These are phyloP conservation scores for Mythimna loreyi DNA, from an alignment of 2,888 invertebrate species.

Conservation along the genomic window DNA sequence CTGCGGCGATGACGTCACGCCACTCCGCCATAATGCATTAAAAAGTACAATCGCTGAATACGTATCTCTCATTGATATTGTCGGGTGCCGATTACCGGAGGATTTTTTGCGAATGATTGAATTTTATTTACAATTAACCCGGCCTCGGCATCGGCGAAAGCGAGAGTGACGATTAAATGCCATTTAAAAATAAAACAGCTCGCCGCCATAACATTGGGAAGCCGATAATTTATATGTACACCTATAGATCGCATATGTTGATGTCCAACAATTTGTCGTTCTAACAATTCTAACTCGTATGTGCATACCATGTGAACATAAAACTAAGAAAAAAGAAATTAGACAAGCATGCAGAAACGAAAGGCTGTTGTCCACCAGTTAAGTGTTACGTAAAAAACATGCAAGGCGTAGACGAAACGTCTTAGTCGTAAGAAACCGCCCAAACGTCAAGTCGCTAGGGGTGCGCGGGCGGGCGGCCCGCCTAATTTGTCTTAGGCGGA, in stretches of 20 bases:
- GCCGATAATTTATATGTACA: conserved; percentile 75
- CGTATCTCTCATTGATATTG: conserved; percentile 86
- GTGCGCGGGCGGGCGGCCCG: conserved; percentile 81
- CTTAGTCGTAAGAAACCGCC: conserved; percentile 84
- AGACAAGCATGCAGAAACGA: background rate
- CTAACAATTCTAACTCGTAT: conserved; percentile 27
- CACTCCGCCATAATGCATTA: conserved; percentile 67
- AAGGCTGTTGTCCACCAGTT: conserved; percentile 4
- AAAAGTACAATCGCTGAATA: conserved; percentile 72
- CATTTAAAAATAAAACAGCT: conserved; percentile 90
- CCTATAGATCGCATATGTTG: conserved; percentile 36
- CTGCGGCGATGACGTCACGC: conserved; percentile 65
- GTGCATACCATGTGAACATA: background rate
- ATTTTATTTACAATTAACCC: conserved; percentile 91
- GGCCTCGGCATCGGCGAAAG: conserved; percentile 84
- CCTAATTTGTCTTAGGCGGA: conserved; percentile 91
- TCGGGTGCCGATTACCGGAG: conserved; percentile 84
- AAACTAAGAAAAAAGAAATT: background rate
- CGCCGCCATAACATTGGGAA: conserved; percentile 82
- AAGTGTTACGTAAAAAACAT: conserved; percentile 56
- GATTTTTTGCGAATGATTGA: conserved; percentile 90
- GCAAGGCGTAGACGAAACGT: conserved; percentile 79
- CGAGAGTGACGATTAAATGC: conserved; percentile 90
- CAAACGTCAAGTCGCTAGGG: conserved; percentile 78
- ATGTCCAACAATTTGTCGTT: background rate